Evolutionary conservation across 1,140 invertebrate genomes (phyloP).

Genomic region (Chionoecetes opilio): DNA sequence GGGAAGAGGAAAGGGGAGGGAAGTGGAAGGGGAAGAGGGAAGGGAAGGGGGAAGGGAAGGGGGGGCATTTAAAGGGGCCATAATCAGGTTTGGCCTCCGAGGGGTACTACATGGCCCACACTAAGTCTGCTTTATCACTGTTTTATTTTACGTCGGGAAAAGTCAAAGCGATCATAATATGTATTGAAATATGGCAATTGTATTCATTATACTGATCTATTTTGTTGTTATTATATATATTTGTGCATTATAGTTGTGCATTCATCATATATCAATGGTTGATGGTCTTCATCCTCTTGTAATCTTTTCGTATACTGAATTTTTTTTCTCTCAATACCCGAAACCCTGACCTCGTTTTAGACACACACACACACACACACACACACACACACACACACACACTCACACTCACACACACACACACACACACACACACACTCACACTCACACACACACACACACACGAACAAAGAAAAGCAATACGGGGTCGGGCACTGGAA

Average conservation of each 20-base stretch:
- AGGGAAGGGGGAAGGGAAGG: too few relatives aligned
- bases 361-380: constrained; percentile 9
- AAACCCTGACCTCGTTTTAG: constrained; percentile 28
- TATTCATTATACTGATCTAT: not conserved
- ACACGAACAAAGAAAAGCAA: not conserved
- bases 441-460: constrained; percentile 16
- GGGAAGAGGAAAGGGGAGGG: too few relatives aligned
- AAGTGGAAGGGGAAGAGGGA: too few relatives aligned
- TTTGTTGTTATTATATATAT: not conserved
- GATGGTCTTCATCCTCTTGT: not conserved
- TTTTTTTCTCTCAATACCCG: not conserved
- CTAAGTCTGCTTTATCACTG: too few relatives aligned
- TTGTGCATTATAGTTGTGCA: not conserved
- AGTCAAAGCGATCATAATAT: not conserved
- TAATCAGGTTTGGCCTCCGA: too few relatives aligned
- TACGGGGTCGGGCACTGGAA: too few relatives aligned
- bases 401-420: not conserved
- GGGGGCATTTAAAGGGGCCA: too few relatives aligned
- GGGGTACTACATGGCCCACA: too few relatives aligned
- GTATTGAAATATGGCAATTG: not conserved
- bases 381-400: constrained; percentile 8
- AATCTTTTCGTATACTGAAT: not conserved
- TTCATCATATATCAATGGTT: not conserved
- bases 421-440: not conserved
- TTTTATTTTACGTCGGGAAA: too few relatives aligned